Evolutionary conservation across 2,797 vertebrate species (phyloP), one percentile per base, ranked within the genome.

Genomic region (Melanogrammus aeglefinus): DNA sequence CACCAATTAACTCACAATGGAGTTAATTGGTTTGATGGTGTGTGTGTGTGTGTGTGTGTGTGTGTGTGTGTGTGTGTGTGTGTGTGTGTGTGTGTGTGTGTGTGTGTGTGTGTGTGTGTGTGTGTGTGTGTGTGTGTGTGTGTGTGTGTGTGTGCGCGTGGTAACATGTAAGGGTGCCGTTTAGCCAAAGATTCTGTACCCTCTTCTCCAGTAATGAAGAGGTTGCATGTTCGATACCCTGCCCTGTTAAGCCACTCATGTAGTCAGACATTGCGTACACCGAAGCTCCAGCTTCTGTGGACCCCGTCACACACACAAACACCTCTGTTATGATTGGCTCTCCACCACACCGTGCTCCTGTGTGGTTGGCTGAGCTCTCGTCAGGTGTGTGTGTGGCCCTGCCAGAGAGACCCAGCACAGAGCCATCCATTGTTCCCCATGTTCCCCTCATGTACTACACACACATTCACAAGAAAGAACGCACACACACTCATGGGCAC

Each of bases 381-480:
- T 86, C 74, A 85, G 75, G 79, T 86, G 75, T 75, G 47, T 75
- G 47, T 39, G 47, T 39, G 38, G 31, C 86, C 73, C 81, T 79
- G 76, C 86, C 88, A 80, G 75, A 80, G 75, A 84, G 78, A 47
- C 21, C 83, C 18, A 57, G 82, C 78, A 90, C 84, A 87, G 81
- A 89, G 86, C 73, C 9, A 8, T 33, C 74, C 78, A 83, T 90
- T 89, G 86, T 91, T 87, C 80, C 73, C 29, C 72, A 39, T 31
- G 1, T 75, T 76, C 74, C 82, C 44, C 76, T 47, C 75, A 16
- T 44, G 41, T 44, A 13, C 41, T 16, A 44, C 41, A 44, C 41
- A 16, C 41, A 44, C 4, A 44, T 57, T 57, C 47, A 57, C 47
- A 57, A 14, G 14, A 6, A 57, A 57, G 47, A 18, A 21, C 13